Conservation (phyloP, 2,113 vertebrate genomes). For the Spermophilus dauricus region DNA sequence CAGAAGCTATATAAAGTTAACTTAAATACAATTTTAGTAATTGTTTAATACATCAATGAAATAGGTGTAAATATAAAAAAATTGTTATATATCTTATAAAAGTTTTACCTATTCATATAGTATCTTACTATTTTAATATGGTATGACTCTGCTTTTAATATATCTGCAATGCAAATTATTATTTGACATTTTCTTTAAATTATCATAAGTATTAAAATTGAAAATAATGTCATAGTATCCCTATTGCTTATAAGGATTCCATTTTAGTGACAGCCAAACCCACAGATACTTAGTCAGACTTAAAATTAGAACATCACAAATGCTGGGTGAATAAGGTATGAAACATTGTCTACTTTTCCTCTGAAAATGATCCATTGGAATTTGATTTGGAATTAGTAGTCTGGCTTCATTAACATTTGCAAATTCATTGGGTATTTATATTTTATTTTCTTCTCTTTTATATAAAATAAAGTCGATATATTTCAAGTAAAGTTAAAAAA, state of each 20-base stretch:
- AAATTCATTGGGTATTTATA: not conserved
- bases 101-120: not conserved
- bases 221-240: not conserved
- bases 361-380: not conserved
- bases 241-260: not conserved
- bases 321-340: not conserved
- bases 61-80: not conserved
- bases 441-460: not conserved
- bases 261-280: slow-evolving; percentile 15
- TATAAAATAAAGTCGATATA: slow-evolving; percentile 2
- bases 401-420: not conserved
- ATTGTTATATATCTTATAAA: not conserved
- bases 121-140: not conserved
- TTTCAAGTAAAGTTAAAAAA: slow-evolving; percentile 28
- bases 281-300: not conserved
- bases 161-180: slow-evolving; percentile 12
- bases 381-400: slow-evolving; percentile 11
- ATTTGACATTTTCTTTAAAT: not conserved
- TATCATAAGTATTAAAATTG: not conserved
- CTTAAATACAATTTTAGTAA: not conserved
- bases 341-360: not conserved
- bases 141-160: not conserved
- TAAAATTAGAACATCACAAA: not conserved
- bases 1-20: not conserved
- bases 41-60: not conserved